These are phyloP conservation scores for Buceros bicornis DNA, from an alignment of 2,797 vertebrate genomes.

Conservation along the genomic window DNA sequence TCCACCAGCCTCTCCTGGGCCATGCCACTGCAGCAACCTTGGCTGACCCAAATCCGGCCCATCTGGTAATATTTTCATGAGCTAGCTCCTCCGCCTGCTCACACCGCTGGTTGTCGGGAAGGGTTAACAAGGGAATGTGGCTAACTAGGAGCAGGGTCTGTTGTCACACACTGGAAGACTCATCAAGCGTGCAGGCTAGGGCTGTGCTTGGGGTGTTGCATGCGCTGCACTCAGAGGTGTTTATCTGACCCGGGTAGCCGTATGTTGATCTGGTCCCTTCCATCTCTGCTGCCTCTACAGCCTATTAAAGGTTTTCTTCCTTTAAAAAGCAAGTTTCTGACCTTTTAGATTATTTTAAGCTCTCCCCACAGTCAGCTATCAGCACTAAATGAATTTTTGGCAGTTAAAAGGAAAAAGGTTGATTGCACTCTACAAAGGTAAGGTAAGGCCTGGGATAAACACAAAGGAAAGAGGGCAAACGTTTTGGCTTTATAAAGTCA, in stretches of 20 bases:
- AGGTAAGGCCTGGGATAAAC: conserved; percentile 68
- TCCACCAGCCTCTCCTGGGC: conserved; percentile 1
- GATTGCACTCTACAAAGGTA: conserved; percentile 68
- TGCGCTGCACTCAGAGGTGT: fast-evolving
- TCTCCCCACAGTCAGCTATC: conserved; percentile 55
- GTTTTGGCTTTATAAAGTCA: conserved; percentile 86
- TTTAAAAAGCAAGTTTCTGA: conserved; percentile 21
- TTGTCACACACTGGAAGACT: conserved; percentile 22
- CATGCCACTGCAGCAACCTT: neutral
- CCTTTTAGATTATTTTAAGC: neutral
- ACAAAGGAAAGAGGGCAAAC: conserved; percentile 83
- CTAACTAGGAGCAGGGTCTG: neutral
- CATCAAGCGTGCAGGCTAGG: neutral
- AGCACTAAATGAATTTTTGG: conserved; percentile 49
- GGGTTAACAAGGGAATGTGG: fast-evolving
- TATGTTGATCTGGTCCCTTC: neutral
- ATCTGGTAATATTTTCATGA: fast-evolving
- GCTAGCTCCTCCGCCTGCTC: conserved; percentile 8
- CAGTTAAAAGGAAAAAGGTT: conserved; percentile 53
- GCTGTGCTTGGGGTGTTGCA: neutral
- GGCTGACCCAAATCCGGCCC: neutral
- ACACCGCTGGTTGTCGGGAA: neutral
- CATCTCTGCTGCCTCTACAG: neutral
- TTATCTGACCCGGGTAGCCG: neutral
- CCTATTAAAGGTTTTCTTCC: conserved; percentile 10